Conservation (phyloP, 2,888 invertebrate genomes). For the Entomobrya proxima region DNA sequence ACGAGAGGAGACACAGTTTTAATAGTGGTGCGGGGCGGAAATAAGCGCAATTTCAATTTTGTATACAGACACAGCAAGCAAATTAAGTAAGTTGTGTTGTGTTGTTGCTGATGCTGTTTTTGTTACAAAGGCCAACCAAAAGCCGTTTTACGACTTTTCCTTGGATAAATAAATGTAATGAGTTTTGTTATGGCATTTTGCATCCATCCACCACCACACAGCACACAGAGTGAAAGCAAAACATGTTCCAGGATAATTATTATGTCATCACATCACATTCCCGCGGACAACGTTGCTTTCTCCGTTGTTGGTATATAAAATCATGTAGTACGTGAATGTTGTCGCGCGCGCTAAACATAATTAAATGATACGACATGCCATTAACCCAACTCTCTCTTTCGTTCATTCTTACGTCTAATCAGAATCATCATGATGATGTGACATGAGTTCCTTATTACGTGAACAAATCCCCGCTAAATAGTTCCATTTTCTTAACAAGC, state of each 20-base stretch:
- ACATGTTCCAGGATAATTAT: background rate
- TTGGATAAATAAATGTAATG: conserved; percentile 1
- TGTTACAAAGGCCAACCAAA: background rate
- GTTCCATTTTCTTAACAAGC: too few species aligned
- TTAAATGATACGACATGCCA: conserved; percentile 4
- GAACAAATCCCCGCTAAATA: too few species aligned
- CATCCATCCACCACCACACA: background rate
- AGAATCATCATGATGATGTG: too few species aligned
- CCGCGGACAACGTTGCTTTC: too few species aligned
- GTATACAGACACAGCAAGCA: too few species aligned
- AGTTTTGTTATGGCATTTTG: background rate
- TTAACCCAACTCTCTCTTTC: background rate
- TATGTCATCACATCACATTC: background rate
- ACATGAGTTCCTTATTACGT: too few species aligned
- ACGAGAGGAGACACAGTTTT: too few species aligned
- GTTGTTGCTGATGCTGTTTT: background rate
- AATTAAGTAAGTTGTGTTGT: background rate
- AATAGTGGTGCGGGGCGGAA: background rate
- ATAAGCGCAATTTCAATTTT: background rate
- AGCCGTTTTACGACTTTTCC: background rate
- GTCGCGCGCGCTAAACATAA: background rate
- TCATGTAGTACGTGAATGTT: too few species aligned
- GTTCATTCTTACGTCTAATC: background rate
- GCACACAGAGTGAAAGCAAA: background rate
- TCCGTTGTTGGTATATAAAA: too few species aligned